Evolutionary conservation across 2,113 vertebrate species (phyloP).

Genomic region (Rhinolophus ferrumequinum): DNA sequence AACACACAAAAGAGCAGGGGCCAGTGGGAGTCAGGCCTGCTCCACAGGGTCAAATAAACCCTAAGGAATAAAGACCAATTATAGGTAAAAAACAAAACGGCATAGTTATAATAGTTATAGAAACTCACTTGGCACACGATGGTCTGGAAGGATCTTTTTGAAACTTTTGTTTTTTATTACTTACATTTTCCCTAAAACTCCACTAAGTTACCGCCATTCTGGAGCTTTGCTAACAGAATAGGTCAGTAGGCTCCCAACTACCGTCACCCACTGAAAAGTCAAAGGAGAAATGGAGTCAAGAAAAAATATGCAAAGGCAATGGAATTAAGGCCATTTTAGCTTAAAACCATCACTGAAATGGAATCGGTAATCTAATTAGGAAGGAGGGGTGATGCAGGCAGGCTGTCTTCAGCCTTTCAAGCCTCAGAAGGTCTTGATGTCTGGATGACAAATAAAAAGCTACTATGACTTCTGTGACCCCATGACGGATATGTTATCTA

Average conservation of each 20-base stretch:
- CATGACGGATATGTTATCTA: not conserved
- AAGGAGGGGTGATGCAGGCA: not conserved
- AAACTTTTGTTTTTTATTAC: not conserved
- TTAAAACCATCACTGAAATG: conserved; percentile 40
- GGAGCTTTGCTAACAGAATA: not conserved
- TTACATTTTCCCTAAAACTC: conserved; percentile 2
- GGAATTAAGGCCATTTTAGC: conserved; percentile 15
- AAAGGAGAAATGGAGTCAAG: not conserved
- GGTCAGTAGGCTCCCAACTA: not conserved
- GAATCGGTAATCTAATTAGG: conserved; percentile 54
- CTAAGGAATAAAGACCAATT: not conserved
- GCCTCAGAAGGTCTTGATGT: not conserved
- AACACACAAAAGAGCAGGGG: not conserved
- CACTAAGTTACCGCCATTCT: not conserved
- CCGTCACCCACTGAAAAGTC: not conserved
- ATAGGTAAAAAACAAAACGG: not conserved
- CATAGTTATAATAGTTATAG: not conserved
- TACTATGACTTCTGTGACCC: conserved; percentile 19
- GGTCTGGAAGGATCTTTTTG: not conserved
- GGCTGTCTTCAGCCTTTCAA: not conserved
- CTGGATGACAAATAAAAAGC: conserved; percentile 60
- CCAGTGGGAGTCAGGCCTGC: not conserved
- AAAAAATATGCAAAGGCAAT: not conserved
- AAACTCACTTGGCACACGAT: not conserved
- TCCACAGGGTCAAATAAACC: not conserved